Evolutionary conservation across 2,888 invertebrate genomes (phyloP), one percentile per base, ranked within the genome.

Genomic region (Ceratothoa steindachneri): DNA sequence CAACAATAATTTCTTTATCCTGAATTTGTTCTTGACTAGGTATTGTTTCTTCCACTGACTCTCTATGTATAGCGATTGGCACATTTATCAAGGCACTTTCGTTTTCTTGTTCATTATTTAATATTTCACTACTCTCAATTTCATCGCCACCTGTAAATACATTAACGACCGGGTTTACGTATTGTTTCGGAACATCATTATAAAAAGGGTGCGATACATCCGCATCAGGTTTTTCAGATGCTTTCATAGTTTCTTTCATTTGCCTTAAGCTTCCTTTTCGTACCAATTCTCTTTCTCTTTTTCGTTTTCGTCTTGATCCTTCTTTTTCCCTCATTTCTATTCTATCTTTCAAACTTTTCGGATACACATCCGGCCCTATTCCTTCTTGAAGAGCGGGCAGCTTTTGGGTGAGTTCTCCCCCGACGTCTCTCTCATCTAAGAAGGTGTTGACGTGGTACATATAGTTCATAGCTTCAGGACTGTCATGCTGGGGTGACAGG

Each of bases 71-170:
- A 60, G 12, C 24, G 60, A 60, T 60, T 60, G 60, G 60, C 60
- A 60, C 60, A 60, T 24, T 60, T 60, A 12, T 12, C 60, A 60
- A 60, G 60, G 60, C 60, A 60, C 60, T 60, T 60, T 60, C 60
- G 22, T 22, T 22, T 24, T 24, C 24, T n/a, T 60, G 19, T 24
- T 60, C 27, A 24, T 12, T 9, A 41, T 15, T 41, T 15, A 41
- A 9, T 9, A 9, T 41, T 41, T 41, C 41, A 41, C 41, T 41
- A 41, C 41, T 41, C 15, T 41, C 15, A 9, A 41, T 41, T 9
- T 9, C 41, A 41, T 41, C 15, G 7, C 5, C 15, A 41, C 41
- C 15, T 15, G 41, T 41, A n/a, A n/a, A n/a, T n/a, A n/a, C n/a
- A 41, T 41, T 41, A 15, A 9, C 41, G 15, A 5, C 15, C 41